Evolutionary conservation across 2,113 vertebrate genomes (phyloP), one percentile per base, ranked within the genome.

Genomic region (Eurystomus gularis): DNA sequence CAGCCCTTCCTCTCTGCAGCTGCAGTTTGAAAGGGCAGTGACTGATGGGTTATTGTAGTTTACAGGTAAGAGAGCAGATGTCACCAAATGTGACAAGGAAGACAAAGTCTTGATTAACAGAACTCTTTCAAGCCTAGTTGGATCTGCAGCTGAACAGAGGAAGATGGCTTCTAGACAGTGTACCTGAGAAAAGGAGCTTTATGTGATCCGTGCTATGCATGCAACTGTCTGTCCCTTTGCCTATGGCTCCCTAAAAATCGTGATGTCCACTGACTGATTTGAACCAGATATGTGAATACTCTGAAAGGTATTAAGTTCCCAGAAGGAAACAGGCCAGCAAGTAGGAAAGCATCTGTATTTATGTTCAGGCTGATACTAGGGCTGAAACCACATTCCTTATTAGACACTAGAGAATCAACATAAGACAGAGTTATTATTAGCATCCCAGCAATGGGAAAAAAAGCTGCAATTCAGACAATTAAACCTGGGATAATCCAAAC

Each of bases 151-250:
- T 61, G 68, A 68, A 19, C 31, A 51, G 57, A 60, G 11, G n/a
- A 60, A 64, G 26, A 14, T 29, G 11, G 17, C 20, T 80, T 79
- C 48, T 44, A 65, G 72, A 23, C 31, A 49, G 6, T 1, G 17
- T 20, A 77, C 64, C 29, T 71, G 65, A 57, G 52, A 68, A 82
- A 84, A 42, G 6, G 16, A 70, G 26, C 12, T 79, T 86, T 75
- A 6, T 44, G 46, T 33, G 55, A 55, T 15, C 40, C 35, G 21
- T 0, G 0, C 29, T n/a, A 37, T 11, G 2, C 11, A 12, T 44
- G 12, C 1, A 7, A 19, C n/a, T 54, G 16, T 17, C 57, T 60
- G 46, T 48, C 46, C 15, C 29, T 60, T 29, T 85, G 57, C 14
- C 33, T 51, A n/a, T 9, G 23, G 24, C 17, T 83, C 40, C 64